Percentiles rank a stretch among this genome's conserved stretches.
Conservation (phyloP, 2,113 vertebrate species). For the Spea multiplicata region DNA sequence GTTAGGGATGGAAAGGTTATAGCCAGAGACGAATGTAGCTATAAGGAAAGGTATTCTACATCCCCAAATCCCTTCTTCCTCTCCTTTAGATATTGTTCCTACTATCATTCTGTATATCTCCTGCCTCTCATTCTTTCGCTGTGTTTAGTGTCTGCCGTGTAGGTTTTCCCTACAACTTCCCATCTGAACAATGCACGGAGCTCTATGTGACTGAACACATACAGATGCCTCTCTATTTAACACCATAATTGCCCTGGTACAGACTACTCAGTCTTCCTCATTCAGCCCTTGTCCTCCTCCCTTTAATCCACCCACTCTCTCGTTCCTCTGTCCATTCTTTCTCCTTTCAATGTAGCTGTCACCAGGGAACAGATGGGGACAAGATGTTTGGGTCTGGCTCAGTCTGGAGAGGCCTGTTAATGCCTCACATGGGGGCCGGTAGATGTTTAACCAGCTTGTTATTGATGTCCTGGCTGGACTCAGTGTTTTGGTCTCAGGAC, state of each 20-base stretch:
- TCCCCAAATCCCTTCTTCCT: too few species aligned
- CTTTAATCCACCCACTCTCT: constrained; percentile 44
- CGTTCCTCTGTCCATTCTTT: constrained; percentile 42
- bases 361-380: constrained; percentile 43
- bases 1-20: too few species aligned
- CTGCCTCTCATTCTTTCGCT: too few species aligned
- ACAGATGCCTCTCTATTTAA: constrained; percentile 10
- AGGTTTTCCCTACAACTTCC: too few species aligned
- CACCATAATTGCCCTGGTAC: constrained; percentile 28
- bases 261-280: constrained; percentile 30
- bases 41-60: too few species aligned
- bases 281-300: constrained; percentile 35
- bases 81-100: too few species aligned
- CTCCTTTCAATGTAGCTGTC: constrained; percentile 35
- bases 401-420: constrained; percentile 40
- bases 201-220: background rate
- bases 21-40: too few species aligned
- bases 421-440: constrained; percentile 28
- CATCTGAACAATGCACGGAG: too few species aligned
- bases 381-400: constrained; percentile 43
- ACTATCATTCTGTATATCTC: too few species aligned
- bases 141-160: too few species aligned
- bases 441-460: constrained; percentile 43
- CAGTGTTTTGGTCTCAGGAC: constrained; percentile 18
- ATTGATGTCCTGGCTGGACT: constrained; percentile 37